Percentiles rank a stretch among this genome's conserved stretches.
Evolutionary conservation across 2,113 vertebrate species (phyloP).

Genomic region (Pseudorasbora parva): DNA sequence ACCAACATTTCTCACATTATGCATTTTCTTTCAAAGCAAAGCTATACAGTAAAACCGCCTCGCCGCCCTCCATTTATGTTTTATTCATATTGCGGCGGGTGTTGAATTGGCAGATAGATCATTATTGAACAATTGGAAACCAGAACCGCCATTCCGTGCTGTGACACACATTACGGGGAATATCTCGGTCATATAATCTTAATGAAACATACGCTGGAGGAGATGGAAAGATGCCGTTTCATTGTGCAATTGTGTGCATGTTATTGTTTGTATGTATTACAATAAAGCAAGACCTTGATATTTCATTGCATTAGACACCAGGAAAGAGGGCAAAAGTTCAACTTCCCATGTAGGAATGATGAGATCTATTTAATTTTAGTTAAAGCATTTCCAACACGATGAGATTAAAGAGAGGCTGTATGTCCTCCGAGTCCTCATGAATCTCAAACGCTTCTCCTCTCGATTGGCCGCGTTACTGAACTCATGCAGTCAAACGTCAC

Average conservation of each 20-base stretch:
- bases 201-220: constrained; percentile 70
- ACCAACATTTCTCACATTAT: constrained; percentile 18
- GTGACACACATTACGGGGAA: constrained; percentile 78
- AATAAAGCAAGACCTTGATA: constrained; percentile 12
- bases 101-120: constrained; percentile 80
- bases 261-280: constrained; percentile 17
- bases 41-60: constrained; percentile 64
- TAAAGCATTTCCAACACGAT: not conserved
- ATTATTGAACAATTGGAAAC: constrained; percentile 80
- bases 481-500: not conserved
- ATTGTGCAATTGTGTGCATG: not conserved
- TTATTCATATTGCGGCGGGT: constrained; percentile 75
- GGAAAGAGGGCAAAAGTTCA: constrained; percentile 9
- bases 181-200: constrained; percentile 76
- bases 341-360: not conserved
- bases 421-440: too few relatives aligned
- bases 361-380: not conserved
- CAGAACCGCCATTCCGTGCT: constrained; percentile 72
- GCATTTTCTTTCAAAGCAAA: not conserved
- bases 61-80: constrained; percentile 65
- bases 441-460: not conserved
- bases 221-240: constrained; percentile 53
- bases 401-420: not conserved
- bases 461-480: too few relatives aligned
- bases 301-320: not conserved